Percentiles rank a stretch among this genome's conserved stretches.
Evolutionary conservation across 2,113 vertebrate species (phyloP).

Genomic region (Antechinus stuartii): DNA sequence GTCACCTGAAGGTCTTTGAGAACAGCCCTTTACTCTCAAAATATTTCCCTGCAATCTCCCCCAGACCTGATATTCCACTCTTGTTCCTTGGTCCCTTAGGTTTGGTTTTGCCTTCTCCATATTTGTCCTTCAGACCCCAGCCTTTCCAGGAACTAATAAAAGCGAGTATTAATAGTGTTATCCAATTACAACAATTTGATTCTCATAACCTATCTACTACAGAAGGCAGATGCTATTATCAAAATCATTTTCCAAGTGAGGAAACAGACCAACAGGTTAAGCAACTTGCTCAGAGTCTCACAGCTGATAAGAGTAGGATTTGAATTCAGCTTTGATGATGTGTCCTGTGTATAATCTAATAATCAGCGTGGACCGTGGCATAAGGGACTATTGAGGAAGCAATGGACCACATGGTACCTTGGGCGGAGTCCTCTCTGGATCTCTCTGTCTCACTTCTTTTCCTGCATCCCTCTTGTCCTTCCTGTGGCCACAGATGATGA

Average conservation of each 20-base stretch:
- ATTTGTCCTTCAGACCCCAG: not conserved
- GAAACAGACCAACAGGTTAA: not conserved
- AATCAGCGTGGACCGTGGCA: not conserved
- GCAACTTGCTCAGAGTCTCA: not conserved
- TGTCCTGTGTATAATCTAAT: not conserved
- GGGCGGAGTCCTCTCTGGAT: not conserved
- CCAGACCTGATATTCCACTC: not conserved
- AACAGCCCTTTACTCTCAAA: not conserved
- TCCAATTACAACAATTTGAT: not conserved
- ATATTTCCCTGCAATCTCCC: not conserved
- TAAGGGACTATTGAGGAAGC: not conserved
- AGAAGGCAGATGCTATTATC: not conserved
- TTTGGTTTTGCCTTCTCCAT: not conserved
- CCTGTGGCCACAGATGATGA: slow-evolving; percentile 89
- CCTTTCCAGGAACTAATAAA: not conserved
- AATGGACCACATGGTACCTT: not conserved
- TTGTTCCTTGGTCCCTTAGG: not conserved
- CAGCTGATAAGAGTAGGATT: too few species aligned
- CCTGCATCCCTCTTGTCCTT: fast-evolving
- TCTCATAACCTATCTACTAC: not conserved
- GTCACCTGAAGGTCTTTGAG: not conserved
- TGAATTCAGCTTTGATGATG: not conserved
- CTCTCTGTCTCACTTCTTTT: not conserved
- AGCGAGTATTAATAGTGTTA: not conserved
- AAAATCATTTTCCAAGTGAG: not conserved